These are phyloP conservation scores for Lacanobia oleracea DNA, from an alignment of 2,888 invertebrate species.

Conservation along the genomic window DNA sequence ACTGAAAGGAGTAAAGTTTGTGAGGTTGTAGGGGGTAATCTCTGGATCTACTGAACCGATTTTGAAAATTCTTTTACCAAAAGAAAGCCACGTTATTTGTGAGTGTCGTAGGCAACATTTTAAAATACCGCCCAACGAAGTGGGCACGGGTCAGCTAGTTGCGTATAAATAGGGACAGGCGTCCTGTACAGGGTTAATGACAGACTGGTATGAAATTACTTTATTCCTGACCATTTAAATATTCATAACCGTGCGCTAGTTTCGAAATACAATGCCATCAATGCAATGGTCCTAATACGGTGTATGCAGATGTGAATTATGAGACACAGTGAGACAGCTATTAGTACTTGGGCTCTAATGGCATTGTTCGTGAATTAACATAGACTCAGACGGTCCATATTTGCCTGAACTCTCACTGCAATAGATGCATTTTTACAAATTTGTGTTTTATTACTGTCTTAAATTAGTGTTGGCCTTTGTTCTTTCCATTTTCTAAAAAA, in stretches of 20 bases:
- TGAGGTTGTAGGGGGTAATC: too few species aligned
- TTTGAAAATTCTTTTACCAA: too few species aligned
- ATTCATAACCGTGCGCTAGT: constrained; percentile 27
- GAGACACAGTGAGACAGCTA: constrained; percentile 64
- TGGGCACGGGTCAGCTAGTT: too few species aligned
- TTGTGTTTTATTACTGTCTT: constrained; percentile 20
- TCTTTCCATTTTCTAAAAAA: background rate
- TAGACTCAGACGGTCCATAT: constrained; percentile 65
- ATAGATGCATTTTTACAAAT: constrained; percentile 50
- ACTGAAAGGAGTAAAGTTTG: too few species aligned
- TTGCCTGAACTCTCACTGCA: constrained; percentile 44
- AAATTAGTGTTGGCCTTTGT: constrained; percentile 46
- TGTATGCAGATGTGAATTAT: constrained; percentile 66
- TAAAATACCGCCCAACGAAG: too few species aligned
- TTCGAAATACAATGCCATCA: constrained; percentile 63
- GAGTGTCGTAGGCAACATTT: too few species aligned
- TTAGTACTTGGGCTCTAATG: constrained; percentile 71
- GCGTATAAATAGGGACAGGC: background rate
- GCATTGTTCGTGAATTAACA: constrained; percentile 79
- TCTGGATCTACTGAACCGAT: too few species aligned
- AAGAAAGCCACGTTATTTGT: too few species aligned
- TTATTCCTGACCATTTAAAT: constrained; percentile 30
- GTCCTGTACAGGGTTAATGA: background rate
- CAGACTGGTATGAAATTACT: background rate
- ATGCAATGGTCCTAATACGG: constrained; percentile 67